phyloP scores from a whole-genome alignment of 2,797 vertebrate genomes.

The Babyrousa celebensis region DNA sequence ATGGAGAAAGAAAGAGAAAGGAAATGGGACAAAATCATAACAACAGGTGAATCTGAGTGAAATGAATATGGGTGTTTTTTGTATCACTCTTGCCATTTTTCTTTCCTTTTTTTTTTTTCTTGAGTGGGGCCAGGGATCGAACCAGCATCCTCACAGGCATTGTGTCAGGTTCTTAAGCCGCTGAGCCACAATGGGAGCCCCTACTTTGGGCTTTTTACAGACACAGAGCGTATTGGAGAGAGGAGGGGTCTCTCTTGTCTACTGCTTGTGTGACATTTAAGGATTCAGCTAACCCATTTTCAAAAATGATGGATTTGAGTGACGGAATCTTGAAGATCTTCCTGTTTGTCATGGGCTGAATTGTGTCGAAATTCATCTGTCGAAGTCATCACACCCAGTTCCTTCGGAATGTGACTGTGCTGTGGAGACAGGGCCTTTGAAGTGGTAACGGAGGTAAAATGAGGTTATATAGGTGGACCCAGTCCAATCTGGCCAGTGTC shows the following conservation, averaged over 20 bases:
- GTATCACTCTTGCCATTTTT: constrained; percentile 1
- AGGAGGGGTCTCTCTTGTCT: not conserved
- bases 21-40: not conserved
- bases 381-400: not conserved
- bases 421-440: not conserved
- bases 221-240: not conserved
- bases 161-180: not conserved
- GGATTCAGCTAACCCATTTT: not conserved
- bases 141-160: no score
- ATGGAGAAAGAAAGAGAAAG: not conserved
- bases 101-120: not conserved
- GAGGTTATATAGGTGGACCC: not conserved
- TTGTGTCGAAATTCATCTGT: not conserved
- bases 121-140: no score
- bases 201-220: not conserved
- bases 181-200: no score
- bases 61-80: not conserved
- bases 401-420: not conserved
- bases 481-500: not conserved
- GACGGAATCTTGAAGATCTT: constrained; percentile 10
- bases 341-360: not conserved
- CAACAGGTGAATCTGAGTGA: not conserved
- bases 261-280: not conserved
- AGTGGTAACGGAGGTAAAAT: not conserved
- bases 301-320: not conserved